Evolutionary conservation across 92 coral and sea anemone species (phyloP), one percentile per base, ranked within the genome.

Genomic region (Diadumene lineata): DNA sequence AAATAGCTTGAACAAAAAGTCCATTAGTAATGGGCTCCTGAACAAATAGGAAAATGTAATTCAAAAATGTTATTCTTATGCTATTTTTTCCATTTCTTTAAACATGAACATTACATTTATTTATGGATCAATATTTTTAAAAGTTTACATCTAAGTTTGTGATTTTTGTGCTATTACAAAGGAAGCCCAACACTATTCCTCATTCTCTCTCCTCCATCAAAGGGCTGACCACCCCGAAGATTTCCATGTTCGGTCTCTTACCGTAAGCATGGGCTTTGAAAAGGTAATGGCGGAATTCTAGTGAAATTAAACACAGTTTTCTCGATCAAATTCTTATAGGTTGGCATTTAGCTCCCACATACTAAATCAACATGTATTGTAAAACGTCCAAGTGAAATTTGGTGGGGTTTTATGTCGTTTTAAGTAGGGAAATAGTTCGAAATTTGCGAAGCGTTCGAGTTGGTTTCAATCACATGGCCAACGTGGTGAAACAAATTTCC

Each of bases 261-360:
- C 97, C 82, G 82, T 84, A 79, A 79, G 64, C 91, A 94, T 94
- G 98, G 97, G 97, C 79, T 94, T 94, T 69, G 97, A 92, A 82
- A 94, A 94, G 98, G 98, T 94, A 94, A 25, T 58, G n/a, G 50
- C 31, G 29, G 0, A 19, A 63, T 18, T 44, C n/a, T 38, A 0
- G 10, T 9, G 21, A 15, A 28, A 56, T 64, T 74, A 31, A 65
- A 15, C 63, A 21, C 29, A 7, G 0, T 38, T 55, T 75, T 71
- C 43, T 70, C 26, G 13, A 26, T 56, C 26, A 13, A 11, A 18
- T 50, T 31, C 15, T 27, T 10, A n/a, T 25, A 16, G 13, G 53
- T 55, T 22, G 0, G 25, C 26, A 1, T 38, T 38, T 4, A 38
- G 13, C 60, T 15, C 6, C 23, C 53, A 72, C 29, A 50, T 21